phyloP scores from a whole-genome alignment of 2,888 invertebrate species.

The Ormyrus thymus region DNA sequence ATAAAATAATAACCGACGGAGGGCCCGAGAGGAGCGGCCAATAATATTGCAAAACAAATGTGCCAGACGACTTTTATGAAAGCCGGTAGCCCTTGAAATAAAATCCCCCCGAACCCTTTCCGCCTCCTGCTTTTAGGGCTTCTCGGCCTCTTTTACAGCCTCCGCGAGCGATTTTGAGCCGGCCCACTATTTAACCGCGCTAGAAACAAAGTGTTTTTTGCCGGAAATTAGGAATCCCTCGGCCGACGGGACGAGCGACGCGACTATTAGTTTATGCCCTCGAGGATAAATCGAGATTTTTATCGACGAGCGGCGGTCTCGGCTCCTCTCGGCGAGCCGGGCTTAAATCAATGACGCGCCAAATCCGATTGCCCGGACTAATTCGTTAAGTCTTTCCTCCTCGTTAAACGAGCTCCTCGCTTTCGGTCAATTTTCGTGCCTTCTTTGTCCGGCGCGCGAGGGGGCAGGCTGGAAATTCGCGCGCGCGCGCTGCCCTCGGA shows the following conservation, averaged over 20 bases:
- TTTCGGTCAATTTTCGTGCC: constrained; percentile 22
- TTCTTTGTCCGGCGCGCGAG: constrained; percentile 47
- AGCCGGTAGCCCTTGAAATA: constrained; percentile 62
- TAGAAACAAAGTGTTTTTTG: too few species aligned
- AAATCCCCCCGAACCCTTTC: constrained; percentile 68
- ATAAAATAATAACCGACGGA: constrained; percentile 66
- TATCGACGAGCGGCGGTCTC: too few species aligned
- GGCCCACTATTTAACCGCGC: too few species aligned
- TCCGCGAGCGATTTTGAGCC: too few species aligned
- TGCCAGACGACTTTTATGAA: constrained; percentile 75
- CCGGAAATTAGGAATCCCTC: too few species aligned
- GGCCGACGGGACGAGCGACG: too few species aligned
- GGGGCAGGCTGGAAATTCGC: constrained; percentile 44
- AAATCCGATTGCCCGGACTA: background rate
- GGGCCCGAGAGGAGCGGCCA: constrained; percentile 59
- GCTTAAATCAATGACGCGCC: constrained; percentile 15
- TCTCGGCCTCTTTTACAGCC: background rate
- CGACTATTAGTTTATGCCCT: too few species aligned
- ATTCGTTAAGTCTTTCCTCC: constrained; percentile 45
- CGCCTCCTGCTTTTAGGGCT: background rate
- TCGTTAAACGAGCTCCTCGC: constrained; percentile 28
- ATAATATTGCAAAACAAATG: constrained; percentile 74
- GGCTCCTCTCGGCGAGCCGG: background rate
- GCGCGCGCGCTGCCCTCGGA: constrained; percentile 59
- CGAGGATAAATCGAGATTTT: too few species aligned